Conservation (phyloP, 2,797 vertebrate species). For the Myiotriccus ornatus region DNA sequence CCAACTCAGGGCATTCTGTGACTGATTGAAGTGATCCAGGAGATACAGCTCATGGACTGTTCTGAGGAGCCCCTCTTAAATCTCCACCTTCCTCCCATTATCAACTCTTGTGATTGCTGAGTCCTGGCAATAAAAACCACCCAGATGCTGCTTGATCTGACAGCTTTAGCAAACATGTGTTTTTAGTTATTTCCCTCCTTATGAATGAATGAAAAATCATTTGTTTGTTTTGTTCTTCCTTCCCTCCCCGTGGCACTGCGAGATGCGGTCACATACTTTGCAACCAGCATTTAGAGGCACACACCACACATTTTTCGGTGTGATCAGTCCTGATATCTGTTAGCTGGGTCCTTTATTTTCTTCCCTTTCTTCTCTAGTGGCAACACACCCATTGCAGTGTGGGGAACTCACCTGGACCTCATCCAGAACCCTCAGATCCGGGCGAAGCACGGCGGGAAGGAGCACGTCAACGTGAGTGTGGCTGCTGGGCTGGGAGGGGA, state of each 20-base stretch:
- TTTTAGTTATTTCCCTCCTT: not conserved
- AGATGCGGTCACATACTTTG: not conserved
- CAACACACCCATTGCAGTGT: conserved; percentile 92
- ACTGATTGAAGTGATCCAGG: not conserved
- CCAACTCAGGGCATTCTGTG: not conserved
- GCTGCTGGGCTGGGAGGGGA: not conserved
- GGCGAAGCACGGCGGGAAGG: conserved; percentile 90
- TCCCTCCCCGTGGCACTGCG: accelerated
- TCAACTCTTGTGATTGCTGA: not conserved
- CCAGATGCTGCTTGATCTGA: not conserved
- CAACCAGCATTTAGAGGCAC: not conserved
- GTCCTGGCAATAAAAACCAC: not conserved
- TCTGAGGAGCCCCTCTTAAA: not conserved
- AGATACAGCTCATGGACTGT: not conserved
- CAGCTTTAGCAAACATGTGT: not conserved
- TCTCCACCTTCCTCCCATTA: not conserved
- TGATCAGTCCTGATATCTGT: not conserved
- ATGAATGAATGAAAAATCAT: not conserved
- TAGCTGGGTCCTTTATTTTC: not conserved
- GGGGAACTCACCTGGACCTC: conserved; percentile 94
- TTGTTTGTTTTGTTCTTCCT: not conserved
- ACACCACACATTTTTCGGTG: not conserved
- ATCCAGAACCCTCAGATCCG: conserved; percentile 96
- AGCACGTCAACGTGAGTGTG: conserved; percentile 91
- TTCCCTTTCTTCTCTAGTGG: conserved; percentile 78